These are phyloP conservation scores for Plagodis pulveraria DNA, from an alignment of 2,888 invertebrate genomes.

Conservation along the genomic window DNA sequence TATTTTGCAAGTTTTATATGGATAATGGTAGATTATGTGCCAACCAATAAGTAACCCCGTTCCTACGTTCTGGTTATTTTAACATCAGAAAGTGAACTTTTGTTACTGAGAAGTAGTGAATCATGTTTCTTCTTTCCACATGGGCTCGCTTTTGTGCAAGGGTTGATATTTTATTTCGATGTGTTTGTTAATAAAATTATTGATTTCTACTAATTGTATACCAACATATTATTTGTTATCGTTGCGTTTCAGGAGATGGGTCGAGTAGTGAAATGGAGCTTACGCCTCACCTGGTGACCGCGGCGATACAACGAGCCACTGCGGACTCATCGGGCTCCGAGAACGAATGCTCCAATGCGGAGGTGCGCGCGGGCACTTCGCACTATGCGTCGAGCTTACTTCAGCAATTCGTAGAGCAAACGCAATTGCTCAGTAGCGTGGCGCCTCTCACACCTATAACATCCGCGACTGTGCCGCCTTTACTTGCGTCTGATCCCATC, in stretches of 20 bases:
- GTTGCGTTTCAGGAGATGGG: conserved; percentile 78
- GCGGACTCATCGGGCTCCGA: conserved; percentile 89
- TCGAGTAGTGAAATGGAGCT: conserved; percentile 91
- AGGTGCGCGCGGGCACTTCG: conserved; percentile 80
- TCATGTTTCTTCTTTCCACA: no score
- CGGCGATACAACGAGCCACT: conserved; percentile 90
- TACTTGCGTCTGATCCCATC: conserved; percentile 57
- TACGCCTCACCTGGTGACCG: conserved; percentile 90
- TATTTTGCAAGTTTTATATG: no score
- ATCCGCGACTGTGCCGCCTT: conserved; percentile 53
- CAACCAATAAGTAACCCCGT: no score
- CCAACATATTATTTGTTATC: not conserved
- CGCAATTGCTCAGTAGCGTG: conserved; percentile 87
- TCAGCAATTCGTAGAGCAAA: conserved; percentile 93
- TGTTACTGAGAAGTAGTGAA: no score
- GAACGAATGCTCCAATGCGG: conserved; percentile 86
- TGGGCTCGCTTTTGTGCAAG: no score
- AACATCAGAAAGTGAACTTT: no score
- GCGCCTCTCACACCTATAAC: conserved; percentile 63
- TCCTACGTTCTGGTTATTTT: no score
- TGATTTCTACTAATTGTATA: no score
- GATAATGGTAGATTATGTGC: no score
- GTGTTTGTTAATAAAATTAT: no score
- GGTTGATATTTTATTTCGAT: no score
- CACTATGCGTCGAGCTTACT: conserved; percentile 90